Conservation (phyloP, 2,888 invertebrate species). For the Netelia fuscicornis region DNA sequence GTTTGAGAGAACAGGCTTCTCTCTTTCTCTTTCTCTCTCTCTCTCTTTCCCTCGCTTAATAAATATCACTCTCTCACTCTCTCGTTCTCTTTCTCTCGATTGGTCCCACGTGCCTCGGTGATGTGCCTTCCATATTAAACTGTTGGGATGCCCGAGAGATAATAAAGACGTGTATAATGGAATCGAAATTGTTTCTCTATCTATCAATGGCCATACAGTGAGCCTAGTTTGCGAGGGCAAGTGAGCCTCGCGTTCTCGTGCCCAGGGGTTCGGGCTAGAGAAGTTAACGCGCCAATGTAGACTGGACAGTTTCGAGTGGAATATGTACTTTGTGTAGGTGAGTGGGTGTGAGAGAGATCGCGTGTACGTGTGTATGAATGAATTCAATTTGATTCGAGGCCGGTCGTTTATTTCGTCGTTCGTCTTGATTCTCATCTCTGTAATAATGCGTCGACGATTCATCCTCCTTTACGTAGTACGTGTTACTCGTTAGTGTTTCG, state of each 20-base stretch:
- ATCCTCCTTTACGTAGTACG: too few relatives aligned
- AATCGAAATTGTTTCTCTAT: conserved; percentile 84
- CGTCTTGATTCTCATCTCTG: conserved; percentile 32
- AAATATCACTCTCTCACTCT: conserved; percentile 60
- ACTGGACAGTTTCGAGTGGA: conserved; percentile 18
- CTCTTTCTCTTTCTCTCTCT: conserved; percentile 45
- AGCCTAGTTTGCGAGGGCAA: conserved; percentile 58
- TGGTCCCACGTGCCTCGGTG: conserved; percentile 76
- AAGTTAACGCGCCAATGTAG: conserved; percentile 42
- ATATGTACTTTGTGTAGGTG: not conserved
- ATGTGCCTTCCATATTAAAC: conserved; percentile 81
- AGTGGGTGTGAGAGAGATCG: not conserved
- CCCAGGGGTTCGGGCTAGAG: conserved; percentile 34
- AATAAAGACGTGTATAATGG: conserved; percentile 84
- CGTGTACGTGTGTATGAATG: conserved; percentile 12
- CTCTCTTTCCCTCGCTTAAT: conserved; percentile 45
- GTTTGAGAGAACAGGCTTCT: conserved; percentile 54
- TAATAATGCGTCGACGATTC: not conserved
- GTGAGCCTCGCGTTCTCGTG: not conserved
- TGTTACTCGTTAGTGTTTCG: too few relatives aligned
- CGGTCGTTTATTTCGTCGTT: conserved; percentile 46
- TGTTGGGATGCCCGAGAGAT: conserved; percentile 80
- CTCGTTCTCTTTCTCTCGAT: conserved; percentile 61
- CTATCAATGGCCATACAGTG: conserved; percentile 82
- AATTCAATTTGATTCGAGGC: conserved; percentile 62